Evolutionary conservation across 2,888 invertebrate genomes (phyloP).

Genomic region (Hartigia nigra): DNA sequence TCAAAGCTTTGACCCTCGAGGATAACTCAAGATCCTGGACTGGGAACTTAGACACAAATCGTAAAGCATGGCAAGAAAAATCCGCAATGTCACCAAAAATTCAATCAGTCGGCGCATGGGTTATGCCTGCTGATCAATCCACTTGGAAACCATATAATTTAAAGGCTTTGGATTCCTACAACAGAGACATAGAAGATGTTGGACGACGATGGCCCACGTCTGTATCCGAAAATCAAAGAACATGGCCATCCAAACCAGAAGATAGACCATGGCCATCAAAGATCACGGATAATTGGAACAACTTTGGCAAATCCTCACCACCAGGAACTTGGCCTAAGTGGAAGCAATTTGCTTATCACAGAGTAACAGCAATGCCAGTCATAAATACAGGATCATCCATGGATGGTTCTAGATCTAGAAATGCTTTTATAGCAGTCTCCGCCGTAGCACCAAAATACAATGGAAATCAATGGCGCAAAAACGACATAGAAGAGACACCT

Average conservation of each 20-base stretch:
- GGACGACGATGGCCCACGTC: constrained; percentile 28
- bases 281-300: constrained; percentile 47
- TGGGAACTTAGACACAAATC: constrained; percentile 16
- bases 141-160: constrained; percentile 49
- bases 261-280: constrained; percentile 31
- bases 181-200: constrained; percentile 14
- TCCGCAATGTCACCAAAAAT: constrained; percentile 41
- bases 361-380: constrained; percentile 52
- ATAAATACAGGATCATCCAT: constrained; percentile 46
- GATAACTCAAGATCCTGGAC: constrained; percentile 15
- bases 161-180: constrained; percentile 28
- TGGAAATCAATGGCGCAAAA: constrained; percentile 56
- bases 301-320: constrained; percentile 33
- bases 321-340: constrained; percentile 54
- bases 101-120: constrained; percentile 46
- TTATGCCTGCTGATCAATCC: constrained; percentile 45
- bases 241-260: constrained; percentile 32
- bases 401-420: constrained; percentile 43
- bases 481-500: constrained; percentile 51
- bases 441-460: constrained; percentile 52
- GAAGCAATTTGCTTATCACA: constrained; percentile 61
- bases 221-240: constrained; percentile 15
- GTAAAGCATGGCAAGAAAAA: constrained; percentile 34
- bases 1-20: not conserved
- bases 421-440: constrained; percentile 60